phyloP scores from a whole-genome alignment of 1,140 invertebrate genomes.

The Megalopta genalis region DNA sequence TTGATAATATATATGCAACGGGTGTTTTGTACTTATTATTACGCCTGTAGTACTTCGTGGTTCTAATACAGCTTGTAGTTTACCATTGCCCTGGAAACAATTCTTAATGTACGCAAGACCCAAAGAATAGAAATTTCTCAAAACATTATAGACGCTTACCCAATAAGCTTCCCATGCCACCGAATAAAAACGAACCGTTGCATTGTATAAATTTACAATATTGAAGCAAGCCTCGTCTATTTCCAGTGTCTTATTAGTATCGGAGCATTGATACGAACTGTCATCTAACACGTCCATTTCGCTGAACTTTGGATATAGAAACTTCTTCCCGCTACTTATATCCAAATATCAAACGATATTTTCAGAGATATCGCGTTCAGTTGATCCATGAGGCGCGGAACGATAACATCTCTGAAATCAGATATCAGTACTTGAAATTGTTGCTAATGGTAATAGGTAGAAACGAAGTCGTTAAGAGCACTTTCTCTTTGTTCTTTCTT shows the following conservation, averaged over 20 bases:
- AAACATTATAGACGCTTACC: slow-evolving; percentile 51
- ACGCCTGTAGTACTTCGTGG: slow-evolving; percentile 71
- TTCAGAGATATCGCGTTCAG: background rate
- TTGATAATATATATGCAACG: slow-evolving; percentile 73
- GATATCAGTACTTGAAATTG: background rate
- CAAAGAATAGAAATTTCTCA: background rate
- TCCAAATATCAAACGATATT: background rate
- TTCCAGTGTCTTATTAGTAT: slow-evolving; percentile 64
- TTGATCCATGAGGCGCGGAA: background rate
- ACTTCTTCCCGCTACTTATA: background rate
- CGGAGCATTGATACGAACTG: slow-evolving; percentile 28
- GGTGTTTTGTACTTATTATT: slow-evolving; percentile 77
- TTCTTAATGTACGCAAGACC: slow-evolving; percentile 13
- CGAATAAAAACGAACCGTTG: slow-evolving; percentile 69
- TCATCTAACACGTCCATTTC: background rate
- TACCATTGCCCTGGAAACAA: slow-evolving; percentile 74
- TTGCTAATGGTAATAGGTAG: background rate
- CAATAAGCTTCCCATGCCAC: slow-evolving; percentile 75
- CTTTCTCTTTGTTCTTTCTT: background rate
- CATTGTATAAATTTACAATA: slow-evolving; percentile 73
- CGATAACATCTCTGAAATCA: slow-evolving; percentile 3
- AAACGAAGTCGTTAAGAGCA: no score
- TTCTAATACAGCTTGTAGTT: slow-evolving; percentile 66
- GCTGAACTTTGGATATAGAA: background rate
- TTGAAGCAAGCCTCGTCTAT: slow-evolving; percentile 80